Conservation (phyloP, 2,888 invertebrate species). For the Nasonovia ribisnigri region DNA sequence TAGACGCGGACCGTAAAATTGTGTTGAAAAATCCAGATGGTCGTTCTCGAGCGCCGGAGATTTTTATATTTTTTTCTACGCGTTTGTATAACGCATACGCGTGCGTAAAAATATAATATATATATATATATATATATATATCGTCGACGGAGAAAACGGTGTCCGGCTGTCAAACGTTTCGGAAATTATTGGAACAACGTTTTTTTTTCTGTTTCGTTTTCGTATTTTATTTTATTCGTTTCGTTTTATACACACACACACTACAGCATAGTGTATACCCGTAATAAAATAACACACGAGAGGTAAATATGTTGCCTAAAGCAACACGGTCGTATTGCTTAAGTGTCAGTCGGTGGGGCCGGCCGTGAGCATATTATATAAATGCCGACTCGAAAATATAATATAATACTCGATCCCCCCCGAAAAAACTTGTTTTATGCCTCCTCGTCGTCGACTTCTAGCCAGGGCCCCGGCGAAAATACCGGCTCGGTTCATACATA, state of each 20-base stretch:
- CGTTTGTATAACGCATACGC: background rate
- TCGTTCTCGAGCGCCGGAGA: constrained; percentile 21
- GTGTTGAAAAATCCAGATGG: constrained; percentile 54
- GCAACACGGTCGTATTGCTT: constrained; percentile 38
- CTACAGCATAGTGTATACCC: background rate
- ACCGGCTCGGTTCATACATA: background rate
- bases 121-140: background rate
- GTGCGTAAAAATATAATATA: background rate
- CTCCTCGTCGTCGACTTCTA: background rate
- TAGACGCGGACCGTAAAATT: constrained; percentile 26
- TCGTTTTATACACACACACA: background rate
- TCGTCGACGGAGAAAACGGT: constrained; percentile 8
- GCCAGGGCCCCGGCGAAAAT: constrained; percentile 15
- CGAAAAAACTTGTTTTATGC: constrained; percentile 38
- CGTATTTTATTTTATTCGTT: constrained; percentile 45
- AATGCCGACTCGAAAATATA: constrained; percentile 28
- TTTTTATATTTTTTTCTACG: background rate
- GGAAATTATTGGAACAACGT: constrained; percentile 59
- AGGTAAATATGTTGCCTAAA: constrained; percentile 35
- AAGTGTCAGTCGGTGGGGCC: constrained; percentile 8
- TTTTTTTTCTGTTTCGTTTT: constrained; percentile 26
- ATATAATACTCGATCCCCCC: constrained; percentile 14
- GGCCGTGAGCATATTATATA: background rate
- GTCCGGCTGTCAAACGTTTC: constrained; percentile 63
- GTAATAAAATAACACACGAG: constrained; percentile 12